Conservation (phyloP, 2,888 invertebrate species). For the Proisotoma minuta region DNA sequence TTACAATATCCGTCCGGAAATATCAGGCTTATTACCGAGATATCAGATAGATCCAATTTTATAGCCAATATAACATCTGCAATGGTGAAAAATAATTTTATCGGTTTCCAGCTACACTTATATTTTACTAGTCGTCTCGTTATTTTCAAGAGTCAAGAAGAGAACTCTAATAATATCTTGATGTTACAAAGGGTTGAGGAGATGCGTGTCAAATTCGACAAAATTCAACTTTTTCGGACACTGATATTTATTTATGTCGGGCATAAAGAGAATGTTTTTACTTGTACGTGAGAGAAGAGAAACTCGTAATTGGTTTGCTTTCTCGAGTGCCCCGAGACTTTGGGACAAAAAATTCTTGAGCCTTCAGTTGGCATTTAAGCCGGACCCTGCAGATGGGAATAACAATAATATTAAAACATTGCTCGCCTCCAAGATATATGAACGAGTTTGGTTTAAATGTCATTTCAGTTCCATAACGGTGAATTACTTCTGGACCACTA, state of each 20-base stretch:
- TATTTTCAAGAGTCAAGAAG: neutral
- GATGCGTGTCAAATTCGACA: neutral
- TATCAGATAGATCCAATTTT: neutral
- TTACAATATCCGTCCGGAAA: neutral
- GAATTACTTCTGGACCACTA: neutral
- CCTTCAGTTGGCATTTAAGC: neutral
- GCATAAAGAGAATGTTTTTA: slow-evolving; percentile 4
- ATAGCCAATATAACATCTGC: neutral
- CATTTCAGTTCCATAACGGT: neutral
- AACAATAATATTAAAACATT: slow-evolving; percentile 13
- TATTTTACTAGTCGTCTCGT: neutral
- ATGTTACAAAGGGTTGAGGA: no score
- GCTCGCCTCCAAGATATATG: neutral
- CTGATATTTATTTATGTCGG: slow-evolving; percentile 6
- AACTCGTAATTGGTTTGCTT: neutral
- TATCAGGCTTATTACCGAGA: neutral
- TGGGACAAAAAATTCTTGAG: neutral
- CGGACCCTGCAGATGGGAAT: slow-evolving; percentile 1
- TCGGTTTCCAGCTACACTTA: neutral
- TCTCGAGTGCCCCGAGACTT: neutral
- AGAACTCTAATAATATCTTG: neutral
- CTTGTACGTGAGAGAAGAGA: neutral
- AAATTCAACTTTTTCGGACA: neutral
- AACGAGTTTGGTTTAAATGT: neutral
- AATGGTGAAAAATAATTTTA: neutral